These are phyloP conservation scores for Creontiades dilutus DNA, from an alignment of 2,888 invertebrate genomes.

Conservation along the genomic window DNA sequence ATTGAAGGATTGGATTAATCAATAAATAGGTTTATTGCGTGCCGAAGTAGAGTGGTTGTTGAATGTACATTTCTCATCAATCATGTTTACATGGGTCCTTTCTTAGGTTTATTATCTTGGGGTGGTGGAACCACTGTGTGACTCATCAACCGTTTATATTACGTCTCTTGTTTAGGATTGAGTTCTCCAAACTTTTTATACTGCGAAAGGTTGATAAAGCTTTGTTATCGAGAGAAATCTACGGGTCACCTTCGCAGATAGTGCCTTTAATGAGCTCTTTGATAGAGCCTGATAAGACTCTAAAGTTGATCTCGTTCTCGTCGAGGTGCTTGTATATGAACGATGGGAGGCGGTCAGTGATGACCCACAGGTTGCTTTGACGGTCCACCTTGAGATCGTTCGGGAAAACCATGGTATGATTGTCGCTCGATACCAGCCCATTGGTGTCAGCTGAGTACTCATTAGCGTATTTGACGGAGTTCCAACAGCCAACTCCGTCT, in stretches of 20 bases:
- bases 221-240: not conserved
- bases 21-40: too few relatives aligned
- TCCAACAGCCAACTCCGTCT: constrained; percentile 90
- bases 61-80: too few relatives aligned
- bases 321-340: constrained; percentile 85
- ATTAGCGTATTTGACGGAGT: constrained; percentile 81
- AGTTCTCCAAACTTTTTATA: not conserved
- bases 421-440: constrained; percentile 83
- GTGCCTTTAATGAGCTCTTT: constrained; percentile 84
- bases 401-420: constrained; percentile 86
- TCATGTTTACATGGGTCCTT: too few relatives aligned
- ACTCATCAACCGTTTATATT: too few relatives aligned
- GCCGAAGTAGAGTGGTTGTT: too few relatives aligned
- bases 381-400: constrained; percentile 90
- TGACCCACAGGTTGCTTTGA: constrained; percentile 86
- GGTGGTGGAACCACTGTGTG: too few relatives aligned
- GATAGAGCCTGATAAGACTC: constrained; percentile 85
- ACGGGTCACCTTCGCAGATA: constrained; percentile 81
- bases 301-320: constrained; percentile 85
- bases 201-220: too few relatives aligned
- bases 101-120: too few relatives aligned
- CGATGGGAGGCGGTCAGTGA: constrained; percentile 87
- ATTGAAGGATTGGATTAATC: too few relatives aligned
- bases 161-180: not conserved
- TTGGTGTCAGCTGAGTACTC: constrained; percentile 83